Evolutionary conservation across 2,797 vertebrate species (phyloP).

Genomic region (Stomatorhinus walkeri): DNA sequence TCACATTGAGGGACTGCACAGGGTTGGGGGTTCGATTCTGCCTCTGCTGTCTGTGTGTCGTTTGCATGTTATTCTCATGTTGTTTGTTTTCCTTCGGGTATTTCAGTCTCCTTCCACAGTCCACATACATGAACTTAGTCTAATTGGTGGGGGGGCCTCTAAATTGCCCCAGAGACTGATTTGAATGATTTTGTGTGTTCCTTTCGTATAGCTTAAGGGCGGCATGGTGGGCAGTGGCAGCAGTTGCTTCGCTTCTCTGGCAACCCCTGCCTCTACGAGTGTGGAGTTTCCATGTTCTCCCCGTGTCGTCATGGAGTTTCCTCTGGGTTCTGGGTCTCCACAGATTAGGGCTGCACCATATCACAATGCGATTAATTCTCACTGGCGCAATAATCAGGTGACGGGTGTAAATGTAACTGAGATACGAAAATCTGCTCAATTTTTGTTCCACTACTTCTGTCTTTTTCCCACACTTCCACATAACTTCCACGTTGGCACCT

Average conservation of each 20-base stretch:
- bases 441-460: neutral
- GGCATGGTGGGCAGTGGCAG: neutral
- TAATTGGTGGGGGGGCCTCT: neutral
- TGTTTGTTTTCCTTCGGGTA: neutral
- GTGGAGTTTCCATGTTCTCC: neutral
- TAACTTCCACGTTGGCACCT: neutral
- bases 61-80: neutral
- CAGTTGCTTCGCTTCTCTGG: neutral
- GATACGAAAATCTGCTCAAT: neutral
- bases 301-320: neutral
- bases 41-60: neutral
- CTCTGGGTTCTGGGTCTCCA: neutral
- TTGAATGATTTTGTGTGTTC: neutral
- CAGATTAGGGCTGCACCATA: neutral
- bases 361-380: neutral
- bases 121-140: neutral
- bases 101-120: neutral
- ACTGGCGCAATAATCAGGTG: neutral
- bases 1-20: neutral
- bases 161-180: neutral
- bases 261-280: neutral
- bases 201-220: neutral
- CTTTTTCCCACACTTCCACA: neutral
- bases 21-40: neutral
- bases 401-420: neutral